Conservation (phyloP, 2,113 vertebrate species). For the Ariopsis seemanni region DNA sequence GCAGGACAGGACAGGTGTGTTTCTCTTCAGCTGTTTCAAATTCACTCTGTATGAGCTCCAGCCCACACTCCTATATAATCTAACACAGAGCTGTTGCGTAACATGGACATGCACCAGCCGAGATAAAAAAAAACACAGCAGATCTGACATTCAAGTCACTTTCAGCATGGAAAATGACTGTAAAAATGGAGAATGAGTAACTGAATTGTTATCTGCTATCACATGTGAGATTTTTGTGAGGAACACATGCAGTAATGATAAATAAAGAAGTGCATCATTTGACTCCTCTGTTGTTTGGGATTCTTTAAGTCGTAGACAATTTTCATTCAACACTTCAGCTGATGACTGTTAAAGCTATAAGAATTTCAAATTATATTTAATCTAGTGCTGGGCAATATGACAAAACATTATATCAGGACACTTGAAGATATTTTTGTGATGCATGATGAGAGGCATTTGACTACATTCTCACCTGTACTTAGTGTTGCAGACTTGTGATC, state of each 20-base stretch:
- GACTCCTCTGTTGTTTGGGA: not conserved
- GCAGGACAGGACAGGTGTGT: slow-evolving; percentile 74
- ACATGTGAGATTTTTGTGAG: not conserved
- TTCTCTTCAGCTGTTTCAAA: not conserved
- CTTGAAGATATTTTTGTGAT: not conserved
- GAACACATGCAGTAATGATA: not conserved
- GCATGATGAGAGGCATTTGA: not conserved
- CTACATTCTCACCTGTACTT: not conserved
- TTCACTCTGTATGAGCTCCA: not conserved
- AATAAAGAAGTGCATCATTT: no score
- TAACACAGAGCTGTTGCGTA: not conserved
- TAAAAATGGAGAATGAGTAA: no score
- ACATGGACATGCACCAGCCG: not conserved
- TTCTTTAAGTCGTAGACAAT: not conserved
- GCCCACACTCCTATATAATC: not conserved
- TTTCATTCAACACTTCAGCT: not conserved
- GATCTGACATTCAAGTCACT: not conserved
- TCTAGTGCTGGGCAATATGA: not conserved
- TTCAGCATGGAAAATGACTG: not conserved
- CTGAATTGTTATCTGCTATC: not conserved
- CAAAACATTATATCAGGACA: not conserved
- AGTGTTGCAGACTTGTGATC: not conserved
- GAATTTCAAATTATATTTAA: not conserved
- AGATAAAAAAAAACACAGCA: slow-evolving; percentile 16
- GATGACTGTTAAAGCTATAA: not conserved